Percentiles rank a stretch among this genome's conserved stretches.
Evolutionary conservation across 2,888 invertebrate genomes (phyloP).

Genomic region (Eupsilia transversa): DNA sequence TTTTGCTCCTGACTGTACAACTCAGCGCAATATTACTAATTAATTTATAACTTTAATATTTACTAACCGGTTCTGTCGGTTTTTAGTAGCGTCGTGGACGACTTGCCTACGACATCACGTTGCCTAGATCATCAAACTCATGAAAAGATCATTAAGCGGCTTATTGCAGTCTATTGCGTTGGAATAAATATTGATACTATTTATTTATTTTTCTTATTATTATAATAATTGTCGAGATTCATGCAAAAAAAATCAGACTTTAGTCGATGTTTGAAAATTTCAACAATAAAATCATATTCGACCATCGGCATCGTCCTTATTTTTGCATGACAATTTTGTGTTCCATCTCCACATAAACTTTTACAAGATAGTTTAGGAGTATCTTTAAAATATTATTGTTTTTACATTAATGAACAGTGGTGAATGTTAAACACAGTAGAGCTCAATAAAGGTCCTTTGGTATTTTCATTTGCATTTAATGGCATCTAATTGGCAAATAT

Average conservation of each 20-base stretch:
- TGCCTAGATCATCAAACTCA: not conserved
- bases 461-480: not conserved
- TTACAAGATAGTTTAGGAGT: not conserved
- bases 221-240: not conserved
- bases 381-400: not conserved
- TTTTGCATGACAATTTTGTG: not conserved
- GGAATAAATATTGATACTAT: not conserved
- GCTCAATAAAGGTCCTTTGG: not conserved
- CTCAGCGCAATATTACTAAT: not conserved
- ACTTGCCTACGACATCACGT: not conserved
- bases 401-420: not conserved
- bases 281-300: not conserved
- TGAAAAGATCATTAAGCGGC: not conserved
- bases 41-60: not conserved
- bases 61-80: not conserved
- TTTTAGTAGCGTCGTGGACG: not conserved
- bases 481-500: not conserved
- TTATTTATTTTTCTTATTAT: not conserved
- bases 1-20: no score
- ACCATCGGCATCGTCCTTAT: not conserved
- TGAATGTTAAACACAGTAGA: slow-evolving; percentile 5
- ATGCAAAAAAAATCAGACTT: not conserved
- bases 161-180: not conserved
- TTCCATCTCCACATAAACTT: not conserved
- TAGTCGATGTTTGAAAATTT: not conserved